phyloP scores from a whole-genome alignment of 2,113 vertebrate species.

The Laticauda colubrina region DNA sequence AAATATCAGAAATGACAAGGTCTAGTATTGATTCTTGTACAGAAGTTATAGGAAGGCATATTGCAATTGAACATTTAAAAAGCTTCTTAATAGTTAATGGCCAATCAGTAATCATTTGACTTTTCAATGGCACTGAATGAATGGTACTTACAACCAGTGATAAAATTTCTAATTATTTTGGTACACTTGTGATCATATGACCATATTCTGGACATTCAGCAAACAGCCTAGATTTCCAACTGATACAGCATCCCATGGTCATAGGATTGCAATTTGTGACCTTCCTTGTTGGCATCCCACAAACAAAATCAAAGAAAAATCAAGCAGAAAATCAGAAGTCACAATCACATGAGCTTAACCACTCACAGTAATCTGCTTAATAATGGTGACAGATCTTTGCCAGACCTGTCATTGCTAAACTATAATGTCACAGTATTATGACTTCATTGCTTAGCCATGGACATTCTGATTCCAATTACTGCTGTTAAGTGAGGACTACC shows the following conservation, averaged over 20 bases:
- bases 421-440: background rate
- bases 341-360: background rate
- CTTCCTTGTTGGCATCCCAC: background rate
- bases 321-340: background rate
- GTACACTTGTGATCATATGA: background rate
- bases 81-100: background rate
- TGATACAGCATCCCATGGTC: background rate
- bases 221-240: background rate
- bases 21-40: background rate
- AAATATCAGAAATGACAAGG: background rate
- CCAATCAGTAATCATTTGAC: background rate
- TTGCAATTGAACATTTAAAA: background rate
- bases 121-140: background rate
- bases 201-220: background rate
- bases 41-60: background rate
- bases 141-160: background rate
- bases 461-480: background rate
- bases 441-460: background rate
- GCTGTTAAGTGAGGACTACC: background rate
- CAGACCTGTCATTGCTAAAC: background rate
- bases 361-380: background rate
- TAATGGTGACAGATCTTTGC: no score
- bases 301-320: background rate
- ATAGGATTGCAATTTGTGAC: background rate
- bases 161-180: background rate